These are phyloP conservation scores for Agrochola lychnidis DNA, from an alignment of 2,888 invertebrate species.

Conservation along the genomic window DNA sequence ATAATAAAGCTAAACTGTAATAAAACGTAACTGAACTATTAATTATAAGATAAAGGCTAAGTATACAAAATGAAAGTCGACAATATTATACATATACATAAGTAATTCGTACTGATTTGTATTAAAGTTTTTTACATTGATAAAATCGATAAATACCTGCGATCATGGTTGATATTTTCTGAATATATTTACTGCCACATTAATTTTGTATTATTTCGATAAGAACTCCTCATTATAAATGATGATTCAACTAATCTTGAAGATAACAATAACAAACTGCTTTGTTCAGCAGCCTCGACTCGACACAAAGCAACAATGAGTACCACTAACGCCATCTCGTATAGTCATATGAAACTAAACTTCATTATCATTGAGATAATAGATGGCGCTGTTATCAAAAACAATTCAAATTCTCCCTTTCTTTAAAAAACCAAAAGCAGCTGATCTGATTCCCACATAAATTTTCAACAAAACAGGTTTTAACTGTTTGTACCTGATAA, in stretches of 20 bases:
- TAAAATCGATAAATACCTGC: slow-evolving; percentile 80
- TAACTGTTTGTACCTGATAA: not conserved
- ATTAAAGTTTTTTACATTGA: slow-evolving; percentile 86
- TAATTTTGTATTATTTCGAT: slow-evolving; percentile 77
- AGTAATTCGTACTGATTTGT: slow-evolving; percentile 83
- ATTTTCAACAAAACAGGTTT: not conserved
- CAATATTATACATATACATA: slow-evolving; percentile 77
- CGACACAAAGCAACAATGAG: slow-evolving; percentile 35
- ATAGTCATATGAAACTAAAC: not conserved
- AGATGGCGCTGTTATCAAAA: slow-evolving; percentile 47
- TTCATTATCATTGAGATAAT: slow-evolving; percentile 21
- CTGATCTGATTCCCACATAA: not conserved
- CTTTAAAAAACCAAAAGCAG: not conserved
- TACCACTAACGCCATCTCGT: slow-evolving; percentile 65
- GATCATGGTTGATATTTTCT: slow-evolving; percentile 89
- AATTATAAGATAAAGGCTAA: slow-evolving; percentile 83
- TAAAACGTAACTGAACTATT: slow-evolving; percentile 78
- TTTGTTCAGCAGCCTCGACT: slow-evolving; percentile 55
- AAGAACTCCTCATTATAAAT: slow-evolving; percentile 59
- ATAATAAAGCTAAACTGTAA: slow-evolving; percentile 77
- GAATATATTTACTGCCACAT: slow-evolving; percentile 90
- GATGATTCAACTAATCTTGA: slow-evolving; percentile 63
- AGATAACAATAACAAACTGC: slow-evolving; percentile 65
- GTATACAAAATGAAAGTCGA: slow-evolving; percentile 84
- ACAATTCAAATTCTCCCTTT: not conserved